Base-by-base conservation (phyloP, 2,797 vertebrate species). In the Ambastaia sidthimunki region DNA sequence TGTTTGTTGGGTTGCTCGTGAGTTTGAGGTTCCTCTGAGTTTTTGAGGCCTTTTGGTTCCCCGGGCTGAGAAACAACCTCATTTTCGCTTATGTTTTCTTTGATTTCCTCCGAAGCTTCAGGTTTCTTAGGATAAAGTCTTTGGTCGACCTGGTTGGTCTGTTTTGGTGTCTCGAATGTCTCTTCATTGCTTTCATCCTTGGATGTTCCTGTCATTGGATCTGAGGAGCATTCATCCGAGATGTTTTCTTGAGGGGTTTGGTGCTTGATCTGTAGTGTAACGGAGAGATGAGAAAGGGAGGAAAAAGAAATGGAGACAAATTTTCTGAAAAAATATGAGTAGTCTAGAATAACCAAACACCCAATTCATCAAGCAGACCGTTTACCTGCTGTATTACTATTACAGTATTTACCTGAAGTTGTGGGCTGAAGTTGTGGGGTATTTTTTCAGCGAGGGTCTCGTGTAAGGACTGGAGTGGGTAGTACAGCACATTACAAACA, bases 401-500 rank as follows among this genome's bases (percentile, higher is more conserved):
- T 21, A 25, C 19, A 21, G 57, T 21, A 9, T 41, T 44, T 50
- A 92, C 90, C 76, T 84, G 78, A 48, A 71, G 65, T 34, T 83
- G 82, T 55, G 31, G 16, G 0, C 34, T 41, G n/a, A 77, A 37
- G 28, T 83, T 70, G 0, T 71, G 74, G 2, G 68, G 68, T 16
- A 7, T 87, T 70, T 85, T 85, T 83, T 94, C 92, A 0, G 89
- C 87, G 3, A 90, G 55, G 16, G 90, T 86, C 62, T 80, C 79
- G 47, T 91, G 84, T 80, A 96, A 93, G 80, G 86, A 89, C 13
- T 82, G 67, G 48, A 88, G 78, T 0, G 95, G 94, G 85, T 96
- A 97, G 84, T 93, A 94, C 16, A 95, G 92, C 16, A 96, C 88
- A 66, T 91, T 84, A 79, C 95, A 94, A 75, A 94, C 92, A 59